phyloP scores from a whole-genome alignment of 2,113 vertebrate species.

The Callionymus lyra region DNA sequence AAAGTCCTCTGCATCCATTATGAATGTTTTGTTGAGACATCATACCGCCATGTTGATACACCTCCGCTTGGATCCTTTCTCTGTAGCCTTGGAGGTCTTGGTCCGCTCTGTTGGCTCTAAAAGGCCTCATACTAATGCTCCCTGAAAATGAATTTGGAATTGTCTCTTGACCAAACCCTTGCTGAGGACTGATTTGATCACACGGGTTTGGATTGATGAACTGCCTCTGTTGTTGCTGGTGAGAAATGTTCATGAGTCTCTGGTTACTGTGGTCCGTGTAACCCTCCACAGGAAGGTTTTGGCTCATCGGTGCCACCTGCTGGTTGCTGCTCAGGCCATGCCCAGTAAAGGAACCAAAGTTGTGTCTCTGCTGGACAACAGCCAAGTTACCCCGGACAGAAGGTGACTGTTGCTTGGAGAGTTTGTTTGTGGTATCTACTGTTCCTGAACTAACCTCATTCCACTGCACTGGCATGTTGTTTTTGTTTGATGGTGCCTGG shows the following conservation, averaged over 20 bases:
- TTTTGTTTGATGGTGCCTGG: constrained; percentile 68
- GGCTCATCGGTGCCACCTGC: constrained; percentile 68
- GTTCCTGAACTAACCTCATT: constrained; percentile 97
- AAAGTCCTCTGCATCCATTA: constrained; percentile 45
- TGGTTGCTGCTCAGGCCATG: constrained; percentile 65
- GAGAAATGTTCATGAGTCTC: constrained; percentile 65
- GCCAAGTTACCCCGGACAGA: constrained; percentile 70
- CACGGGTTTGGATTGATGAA: constrained; percentile 46
- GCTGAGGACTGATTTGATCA: constrained; percentile 59
- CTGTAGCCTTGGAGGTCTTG: constrained; percentile 70
- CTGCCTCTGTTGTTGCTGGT: constrained; percentile 62
- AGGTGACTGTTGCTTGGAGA: constrained; percentile 67
- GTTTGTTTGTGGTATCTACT: constrained; percentile 70
- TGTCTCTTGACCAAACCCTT: constrained; percentile 68
- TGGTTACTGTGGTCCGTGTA: constrained; percentile 54
- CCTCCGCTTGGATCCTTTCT: constrained; percentile 60
- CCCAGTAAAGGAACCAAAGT: constrained; percentile 71
- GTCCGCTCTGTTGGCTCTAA: constrained; percentile 55
- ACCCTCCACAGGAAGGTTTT: constrained; percentile 67
- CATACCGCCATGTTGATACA: constrained; percentile 50
- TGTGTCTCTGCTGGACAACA: constrained; percentile 78
- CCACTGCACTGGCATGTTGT: constrained; percentile 95
- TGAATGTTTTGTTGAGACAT: constrained; percentile 42
- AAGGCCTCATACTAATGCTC: constrained; percentile 61
- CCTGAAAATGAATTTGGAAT: constrained; percentile 53